These are phyloP conservation scores for Pentalonia nigronervosa DNA, from an alignment of 1,140 invertebrate species.

Conservation along the genomic window DNA sequence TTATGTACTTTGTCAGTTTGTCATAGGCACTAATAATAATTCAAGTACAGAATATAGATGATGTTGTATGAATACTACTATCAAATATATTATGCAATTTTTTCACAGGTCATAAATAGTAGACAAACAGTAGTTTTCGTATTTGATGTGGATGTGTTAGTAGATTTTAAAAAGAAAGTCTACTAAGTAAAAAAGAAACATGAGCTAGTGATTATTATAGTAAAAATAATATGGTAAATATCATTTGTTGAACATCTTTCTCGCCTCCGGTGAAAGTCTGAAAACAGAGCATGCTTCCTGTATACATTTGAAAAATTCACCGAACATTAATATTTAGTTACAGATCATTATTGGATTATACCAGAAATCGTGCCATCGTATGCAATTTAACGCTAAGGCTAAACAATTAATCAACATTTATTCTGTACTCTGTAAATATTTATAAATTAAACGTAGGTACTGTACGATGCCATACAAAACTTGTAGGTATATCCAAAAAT, in stretches of 20 bases:
- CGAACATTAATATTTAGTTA: constrained; percentile 56
- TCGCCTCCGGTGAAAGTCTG: constrained; percentile 41
- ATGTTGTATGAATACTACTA: neutral
- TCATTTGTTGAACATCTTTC: constrained; percentile 41
- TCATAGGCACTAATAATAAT: neutral
- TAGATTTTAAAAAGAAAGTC: constrained; percentile 50
- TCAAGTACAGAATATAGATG: neutral
- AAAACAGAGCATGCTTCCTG: constrained; percentile 51
- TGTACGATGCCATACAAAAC: too few species aligned
- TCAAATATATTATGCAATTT: neutral
- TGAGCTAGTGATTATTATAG: constrained; percentile 40
- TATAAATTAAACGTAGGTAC: neutral
- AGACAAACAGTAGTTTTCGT: constrained; percentile 14
- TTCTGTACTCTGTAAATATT: neutral
- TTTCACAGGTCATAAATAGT: neutral
- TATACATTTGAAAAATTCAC: constrained; percentile 42
- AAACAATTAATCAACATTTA: constrained; percentile 20
- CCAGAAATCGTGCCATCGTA: constrained; percentile 8
- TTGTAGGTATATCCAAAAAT: too few species aligned
- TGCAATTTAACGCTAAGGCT: neutral
- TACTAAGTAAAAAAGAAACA: constrained; percentile 46
- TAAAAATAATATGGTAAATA: constrained; percentile 17
- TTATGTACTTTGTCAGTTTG: neutral
- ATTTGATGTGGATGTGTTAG: constrained; percentile 17
- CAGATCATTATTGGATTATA: constrained; percentile 54